A percentile compares a stretch with the other conserved stretches of the same genome.
Evolutionary conservation across 2,797 vertebrate species (phyloP).

Genomic region (Pseudomugil tenellus): DNA sequence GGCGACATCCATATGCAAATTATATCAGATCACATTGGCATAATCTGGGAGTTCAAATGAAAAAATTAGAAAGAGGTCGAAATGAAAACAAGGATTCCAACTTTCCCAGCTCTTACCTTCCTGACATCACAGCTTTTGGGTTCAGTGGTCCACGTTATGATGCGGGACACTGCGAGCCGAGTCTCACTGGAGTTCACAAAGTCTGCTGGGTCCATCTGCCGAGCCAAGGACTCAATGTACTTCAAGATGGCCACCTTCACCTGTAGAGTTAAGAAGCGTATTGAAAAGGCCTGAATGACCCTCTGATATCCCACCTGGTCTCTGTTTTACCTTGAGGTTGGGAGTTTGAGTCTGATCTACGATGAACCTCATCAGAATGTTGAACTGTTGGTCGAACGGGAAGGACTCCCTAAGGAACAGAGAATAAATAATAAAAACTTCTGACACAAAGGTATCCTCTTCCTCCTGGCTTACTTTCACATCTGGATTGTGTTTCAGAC

Average conservation of each 20-base stretch:
- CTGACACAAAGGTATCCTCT: no score
- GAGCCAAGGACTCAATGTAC: conserved; percentile 94
- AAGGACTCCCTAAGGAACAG: conserved; percentile 89
- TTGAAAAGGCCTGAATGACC: no score
- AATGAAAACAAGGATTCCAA: no score
- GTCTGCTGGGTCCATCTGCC: conserved; percentile 96
- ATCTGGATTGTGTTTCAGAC: no score
- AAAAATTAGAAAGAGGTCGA: no score
- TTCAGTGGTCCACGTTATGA: conserved; percentile 98
- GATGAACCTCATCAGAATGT: conserved; percentile 98
- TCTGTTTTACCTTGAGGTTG: conserved; percentile 96
- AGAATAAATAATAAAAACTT: neutral
- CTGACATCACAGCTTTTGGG: conserved; percentile 97
- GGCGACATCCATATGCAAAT: neutral
- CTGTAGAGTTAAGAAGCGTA: no score
- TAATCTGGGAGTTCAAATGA: no score
- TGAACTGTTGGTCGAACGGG: conserved; percentile 96
- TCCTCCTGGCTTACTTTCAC: no score
- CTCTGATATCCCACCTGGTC: no score
- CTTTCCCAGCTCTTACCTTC: no score
- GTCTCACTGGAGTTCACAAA: conserved; percentile 98
- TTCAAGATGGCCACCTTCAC: conserved; percentile 97
- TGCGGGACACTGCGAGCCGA: conserved; percentile 93
- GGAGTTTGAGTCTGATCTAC: conserved; percentile 99
- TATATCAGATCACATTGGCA: no score